Conservation (phyloP, 2,113 vertebrate species). For the Struthidea cinerea region DNA sequence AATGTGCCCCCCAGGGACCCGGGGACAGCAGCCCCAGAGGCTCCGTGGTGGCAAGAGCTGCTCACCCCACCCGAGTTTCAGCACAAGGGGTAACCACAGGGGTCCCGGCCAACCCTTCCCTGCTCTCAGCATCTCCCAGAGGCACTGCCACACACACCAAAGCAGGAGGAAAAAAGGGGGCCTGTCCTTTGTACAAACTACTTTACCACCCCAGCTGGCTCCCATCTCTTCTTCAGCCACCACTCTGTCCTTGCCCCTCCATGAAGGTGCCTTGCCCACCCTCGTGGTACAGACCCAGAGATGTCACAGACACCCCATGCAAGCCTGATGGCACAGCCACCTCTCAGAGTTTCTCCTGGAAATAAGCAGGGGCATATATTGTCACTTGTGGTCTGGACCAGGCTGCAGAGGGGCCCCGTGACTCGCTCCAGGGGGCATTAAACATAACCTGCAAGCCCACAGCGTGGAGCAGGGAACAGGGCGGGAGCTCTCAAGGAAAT, state of each 20-base stretch:
- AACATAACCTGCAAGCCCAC: background rate
- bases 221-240: background rate
- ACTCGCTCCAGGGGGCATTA: background rate
- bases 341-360: background rate
- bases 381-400: accelerated
- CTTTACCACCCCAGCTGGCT: accelerated
- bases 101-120: background rate
- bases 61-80: background rate
- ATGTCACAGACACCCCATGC: background rate
- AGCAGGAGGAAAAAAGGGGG: background rate
- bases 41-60: accelerated
- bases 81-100: background rate
- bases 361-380: background rate
- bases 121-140: background rate
- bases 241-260: background rate
- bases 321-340: background rate
- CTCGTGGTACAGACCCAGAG: background rate
- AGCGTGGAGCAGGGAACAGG: background rate
- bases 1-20: accelerated
- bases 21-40: background rate
- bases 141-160: background rate
- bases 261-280: background rate
- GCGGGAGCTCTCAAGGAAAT: conserved; percentile 62
- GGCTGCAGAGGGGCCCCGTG: background rate
- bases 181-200: background rate